phyloP scores from a whole-genome alignment of 2,113 vertebrate species.

The Macaca fascicularis region DNA sequence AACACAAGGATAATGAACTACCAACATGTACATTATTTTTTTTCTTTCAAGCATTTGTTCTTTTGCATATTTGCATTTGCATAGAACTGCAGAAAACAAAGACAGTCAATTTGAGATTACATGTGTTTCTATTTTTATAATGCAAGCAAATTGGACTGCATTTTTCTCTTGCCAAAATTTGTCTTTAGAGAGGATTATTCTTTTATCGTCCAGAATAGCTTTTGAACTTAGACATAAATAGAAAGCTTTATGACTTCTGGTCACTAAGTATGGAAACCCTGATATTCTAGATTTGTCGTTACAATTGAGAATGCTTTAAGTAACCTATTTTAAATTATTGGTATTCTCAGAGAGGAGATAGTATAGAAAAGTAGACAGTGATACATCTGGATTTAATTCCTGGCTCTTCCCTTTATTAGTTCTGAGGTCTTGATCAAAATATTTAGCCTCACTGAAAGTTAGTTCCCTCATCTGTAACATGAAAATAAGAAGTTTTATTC shows the following conservation, averaged over 20 bases:
- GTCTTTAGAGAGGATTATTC: constrained; percentile 53
- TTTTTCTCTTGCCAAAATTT: constrained; percentile 63
- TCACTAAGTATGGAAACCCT: constrained; percentile 29
- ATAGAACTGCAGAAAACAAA: constrained; percentile 28
- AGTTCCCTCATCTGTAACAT: neutral
- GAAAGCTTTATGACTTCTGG: constrained; percentile 54
- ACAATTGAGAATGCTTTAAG: neutral
- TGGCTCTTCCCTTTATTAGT: neutral
- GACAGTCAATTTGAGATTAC: constrained; percentile 65
- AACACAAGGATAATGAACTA: neutral
- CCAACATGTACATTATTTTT: constrained; percentile 42
- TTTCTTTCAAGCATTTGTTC: constrained; percentile 54
- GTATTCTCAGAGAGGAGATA: neutral
- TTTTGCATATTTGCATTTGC: constrained; percentile 65
- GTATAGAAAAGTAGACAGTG: neutral
- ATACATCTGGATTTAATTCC: neutral
- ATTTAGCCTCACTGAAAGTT: neutral
- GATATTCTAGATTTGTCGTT: constrained; percentile 20
- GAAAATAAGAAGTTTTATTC: neutral
- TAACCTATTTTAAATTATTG: neutral
- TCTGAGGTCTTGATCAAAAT: neutral
- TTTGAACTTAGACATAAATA: constrained; percentile 59
- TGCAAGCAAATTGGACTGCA: constrained; percentile 41
- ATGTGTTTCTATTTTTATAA: constrained; percentile 65
- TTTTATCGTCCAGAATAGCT: constrained; percentile 44